Percentiles rank a stretch among this genome's conserved stretches.
Evolutionary conservation across 2,797 vertebrate genomes (phyloP).

Genomic region (Rhynchotus rufescens): DNA sequence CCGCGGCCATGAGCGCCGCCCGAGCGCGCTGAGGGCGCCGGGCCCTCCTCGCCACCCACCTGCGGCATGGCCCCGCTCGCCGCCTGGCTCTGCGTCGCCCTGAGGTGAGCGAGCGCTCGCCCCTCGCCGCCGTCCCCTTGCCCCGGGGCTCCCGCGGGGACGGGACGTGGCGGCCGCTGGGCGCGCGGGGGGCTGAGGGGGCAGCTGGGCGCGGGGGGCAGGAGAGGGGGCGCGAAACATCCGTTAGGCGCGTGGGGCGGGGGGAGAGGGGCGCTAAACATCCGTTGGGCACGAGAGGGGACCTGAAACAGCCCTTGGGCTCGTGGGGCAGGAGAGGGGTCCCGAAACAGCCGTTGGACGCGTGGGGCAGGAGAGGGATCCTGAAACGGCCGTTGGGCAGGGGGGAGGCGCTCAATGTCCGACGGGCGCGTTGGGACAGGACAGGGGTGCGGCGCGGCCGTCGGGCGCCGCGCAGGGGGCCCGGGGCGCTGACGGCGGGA

Average conservation of each 20-base stretch:
- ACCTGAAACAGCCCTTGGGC: too few species aligned
- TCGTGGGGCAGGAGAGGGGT: too few species aligned
- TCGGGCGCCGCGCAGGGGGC: not conserved
- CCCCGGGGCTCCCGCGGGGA: not conserved
- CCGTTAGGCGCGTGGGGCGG: not conserved
- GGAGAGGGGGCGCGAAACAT: too few species aligned
- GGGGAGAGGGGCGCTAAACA: not conserved
- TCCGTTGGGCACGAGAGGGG: not conserved
- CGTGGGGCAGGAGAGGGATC: too few species aligned
- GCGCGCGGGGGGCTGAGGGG: not conserved
- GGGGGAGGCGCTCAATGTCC: not conserved
- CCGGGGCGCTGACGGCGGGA: not conserved
- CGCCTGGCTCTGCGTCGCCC: conserved; percentile 83
- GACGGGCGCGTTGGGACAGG: not conserved
- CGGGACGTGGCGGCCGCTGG: not conserved
- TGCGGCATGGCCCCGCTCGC: conserved; percentile 87
- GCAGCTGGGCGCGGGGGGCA: too few species aligned
- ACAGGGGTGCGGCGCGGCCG: too few species aligned
- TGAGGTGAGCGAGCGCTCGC: conserved; percentile 84
- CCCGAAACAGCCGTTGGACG: not conserved
- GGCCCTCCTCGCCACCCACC: conserved; percentile 57
- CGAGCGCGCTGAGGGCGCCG: conserved; percentile 78
- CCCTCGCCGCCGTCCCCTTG: not conserved
- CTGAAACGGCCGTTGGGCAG: not conserved
- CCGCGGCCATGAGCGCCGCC: conserved; percentile 39